Percentiles rank a stretch among this genome's conserved stretches.
Conservation (phyloP, 2,797 vertebrate genomes). For the Phylloscopus collybita region DNA sequence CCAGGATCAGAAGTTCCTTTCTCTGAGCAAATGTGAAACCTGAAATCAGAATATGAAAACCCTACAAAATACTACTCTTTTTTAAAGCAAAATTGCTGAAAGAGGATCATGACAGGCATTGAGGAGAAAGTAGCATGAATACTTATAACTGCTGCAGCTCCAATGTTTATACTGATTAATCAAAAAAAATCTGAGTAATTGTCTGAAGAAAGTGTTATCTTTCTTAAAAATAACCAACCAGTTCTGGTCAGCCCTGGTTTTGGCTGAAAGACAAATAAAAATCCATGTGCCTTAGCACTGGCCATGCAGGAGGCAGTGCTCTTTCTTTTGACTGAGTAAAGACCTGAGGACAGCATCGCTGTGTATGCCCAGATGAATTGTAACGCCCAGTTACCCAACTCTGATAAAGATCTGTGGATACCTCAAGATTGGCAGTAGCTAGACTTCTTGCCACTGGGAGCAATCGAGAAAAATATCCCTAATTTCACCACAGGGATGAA, state of each 20-base stretch:
- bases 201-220: background rate
- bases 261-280: background rate
- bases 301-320: background rate
- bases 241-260: background rate
- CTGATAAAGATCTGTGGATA: background rate
- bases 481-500: background rate
- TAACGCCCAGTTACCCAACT: background rate
- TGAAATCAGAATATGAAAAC: background rate
- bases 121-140: background rate
- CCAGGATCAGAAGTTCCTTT: constrained; percentile 54
- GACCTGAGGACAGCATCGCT: accelerated
- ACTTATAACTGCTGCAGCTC: background rate
- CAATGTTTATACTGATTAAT: background rate
- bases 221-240: background rate
- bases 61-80: background rate
- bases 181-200: background rate
- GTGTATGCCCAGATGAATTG: background rate
- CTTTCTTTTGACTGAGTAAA: background rate
- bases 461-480: background rate
- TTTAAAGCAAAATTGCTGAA: background rate
- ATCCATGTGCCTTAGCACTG: accelerated
- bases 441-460: background rate
- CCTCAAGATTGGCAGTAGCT: background rate
- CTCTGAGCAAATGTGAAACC: background rate
- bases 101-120: background rate